Conservation (phyloP, 2,888 invertebrate genomes). For the Zygothrica quintamaculata region DNA sequence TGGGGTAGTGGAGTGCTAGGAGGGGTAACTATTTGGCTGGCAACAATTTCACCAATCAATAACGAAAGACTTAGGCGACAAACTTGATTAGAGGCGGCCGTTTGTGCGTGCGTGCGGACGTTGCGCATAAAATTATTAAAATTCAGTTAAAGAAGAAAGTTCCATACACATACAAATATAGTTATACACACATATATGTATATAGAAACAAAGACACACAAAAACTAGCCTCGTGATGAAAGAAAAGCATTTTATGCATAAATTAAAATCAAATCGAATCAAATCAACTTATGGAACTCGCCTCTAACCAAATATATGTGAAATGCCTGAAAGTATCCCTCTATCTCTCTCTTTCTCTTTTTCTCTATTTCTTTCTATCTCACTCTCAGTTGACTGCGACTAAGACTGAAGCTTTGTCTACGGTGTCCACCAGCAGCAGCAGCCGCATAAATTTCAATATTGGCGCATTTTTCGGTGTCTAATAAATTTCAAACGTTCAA, state of each 20-base stretch:
- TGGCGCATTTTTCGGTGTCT: conserved; percentile 76
- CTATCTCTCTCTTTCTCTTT: too few relatives aligned
- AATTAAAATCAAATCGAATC: conserved; percentile 80
- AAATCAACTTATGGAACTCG: conserved; percentile 70
- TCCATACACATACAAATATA: conserved; percentile 39
- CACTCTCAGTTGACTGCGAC: not conserved
- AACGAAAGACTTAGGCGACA: conserved; percentile 80
- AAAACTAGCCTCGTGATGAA: conserved; percentile 69
- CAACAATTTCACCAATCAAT: conserved; percentile 79
- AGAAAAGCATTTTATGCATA: conserved; percentile 81
- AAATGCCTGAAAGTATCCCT: not conserved
- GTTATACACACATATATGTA: conserved; percentile 14
- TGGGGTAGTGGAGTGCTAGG: too few relatives aligned
- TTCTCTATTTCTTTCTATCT: too few relatives aligned
- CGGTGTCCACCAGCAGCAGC: conserved; percentile 46
- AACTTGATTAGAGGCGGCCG: conserved; percentile 72
- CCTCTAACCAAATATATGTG: conserved; percentile 33
- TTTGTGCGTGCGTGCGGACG: conserved; percentile 70
- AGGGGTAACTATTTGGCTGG: conserved; percentile 19
- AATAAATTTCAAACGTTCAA: too few relatives aligned
- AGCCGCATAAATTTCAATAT: conserved; percentile 76
- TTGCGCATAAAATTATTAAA: conserved; percentile 80
- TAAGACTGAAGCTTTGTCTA: not conserved
- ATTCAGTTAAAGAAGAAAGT: conserved; percentile 81
- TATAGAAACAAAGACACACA: conserved; percentile 21